Conservation (phyloP, 1,140 invertebrate genomes). For the Dolichoris vasculosae region DNA sequence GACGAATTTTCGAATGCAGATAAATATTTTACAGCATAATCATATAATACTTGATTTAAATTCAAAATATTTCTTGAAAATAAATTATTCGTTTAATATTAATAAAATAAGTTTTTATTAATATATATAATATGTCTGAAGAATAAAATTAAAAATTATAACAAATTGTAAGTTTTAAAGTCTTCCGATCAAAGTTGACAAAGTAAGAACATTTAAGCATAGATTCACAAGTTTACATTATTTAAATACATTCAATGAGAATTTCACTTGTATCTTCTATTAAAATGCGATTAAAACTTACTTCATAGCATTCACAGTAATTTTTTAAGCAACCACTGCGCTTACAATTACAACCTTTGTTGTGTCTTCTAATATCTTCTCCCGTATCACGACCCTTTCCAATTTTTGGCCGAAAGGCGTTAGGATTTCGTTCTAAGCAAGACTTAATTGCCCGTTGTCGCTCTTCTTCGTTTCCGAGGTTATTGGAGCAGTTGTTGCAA, state of each 20-base stretch:
- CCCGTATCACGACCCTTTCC: conserved; percentile 85
- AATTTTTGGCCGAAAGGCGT: conserved; percentile 98
- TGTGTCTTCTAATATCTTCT: conserved; percentile 87
- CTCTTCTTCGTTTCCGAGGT: conserved; percentile 96
- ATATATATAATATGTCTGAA: not conserved
- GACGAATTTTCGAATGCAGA: not conserved
- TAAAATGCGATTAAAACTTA: conserved; percentile 65
- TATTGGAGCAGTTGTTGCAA: conserved; percentile 98
- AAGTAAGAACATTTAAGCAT: too few relatives aligned
- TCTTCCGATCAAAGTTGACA: too few relatives aligned
- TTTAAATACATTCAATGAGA: too few relatives aligned
- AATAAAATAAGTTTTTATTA: too few relatives aligned
- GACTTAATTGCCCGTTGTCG: conserved; percentile 93
- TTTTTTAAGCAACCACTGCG: conserved; percentile 99
- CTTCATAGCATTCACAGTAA: conserved; percentile 99
- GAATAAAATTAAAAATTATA: not conserved
- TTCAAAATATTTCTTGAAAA: not conserved
- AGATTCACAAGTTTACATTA: too few relatives aligned
- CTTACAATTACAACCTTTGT: conserved; percentile 99
- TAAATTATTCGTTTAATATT: too few relatives aligned
- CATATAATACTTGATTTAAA: too few relatives aligned
- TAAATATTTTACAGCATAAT: not conserved
- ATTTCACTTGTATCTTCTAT: not conserved
- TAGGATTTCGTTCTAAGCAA: conserved; percentile 95
- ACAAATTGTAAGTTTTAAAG: not conserved